Evolutionary conservation across 1,140 invertebrate species (phyloP), one percentile per base, ranked within the genome.

Genomic region (Atta colombica): DNA sequence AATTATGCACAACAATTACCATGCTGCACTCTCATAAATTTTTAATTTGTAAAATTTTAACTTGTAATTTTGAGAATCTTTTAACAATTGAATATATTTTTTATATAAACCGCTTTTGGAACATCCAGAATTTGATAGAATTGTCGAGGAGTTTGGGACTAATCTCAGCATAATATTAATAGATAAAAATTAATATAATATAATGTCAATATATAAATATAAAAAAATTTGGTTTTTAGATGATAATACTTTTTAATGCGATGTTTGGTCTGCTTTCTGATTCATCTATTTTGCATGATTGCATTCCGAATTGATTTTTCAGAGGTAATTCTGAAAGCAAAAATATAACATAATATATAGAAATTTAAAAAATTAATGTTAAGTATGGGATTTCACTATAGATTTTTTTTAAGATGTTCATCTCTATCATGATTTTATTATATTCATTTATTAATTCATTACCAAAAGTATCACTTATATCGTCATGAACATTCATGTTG

Each of bases 221-320:
- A 8, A 8, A 6, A 61, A 60, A 60, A 74, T 31, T 61, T 7
- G 3, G 2, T 65, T 63, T 53, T 8, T 39, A 65, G 28, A 39
- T 39, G 35, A 39, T 68, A 88, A 39, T 68, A 88, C 87, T 86
- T 80, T 53, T 80, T 45, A 86, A 5, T 2, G 51, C 49, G 2
- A 81, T 63, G 25, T 80, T 66, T 12, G 84, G 28, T 58, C 10
- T 77, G 66, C 61, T 88, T 86, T 81, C 53, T 2, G 8, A 45
- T 21, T 63, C 55, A 21, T 75, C 55, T 72, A 87, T 61, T 84
- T 53, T 66, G 8, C 6, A 65, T 66, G 28, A 65, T 71, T 45
- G 45, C 66, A 60, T 66, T 63, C 63, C 21, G 18, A 16, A 69
- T 81, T 77, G 72, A 82, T n/a, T 39, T 16, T 31, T 71, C 51